These are phyloP conservation scores for Motacilla alba DNA, from an alignment of 2,113 vertebrate species.

Conservation along the genomic window DNA sequence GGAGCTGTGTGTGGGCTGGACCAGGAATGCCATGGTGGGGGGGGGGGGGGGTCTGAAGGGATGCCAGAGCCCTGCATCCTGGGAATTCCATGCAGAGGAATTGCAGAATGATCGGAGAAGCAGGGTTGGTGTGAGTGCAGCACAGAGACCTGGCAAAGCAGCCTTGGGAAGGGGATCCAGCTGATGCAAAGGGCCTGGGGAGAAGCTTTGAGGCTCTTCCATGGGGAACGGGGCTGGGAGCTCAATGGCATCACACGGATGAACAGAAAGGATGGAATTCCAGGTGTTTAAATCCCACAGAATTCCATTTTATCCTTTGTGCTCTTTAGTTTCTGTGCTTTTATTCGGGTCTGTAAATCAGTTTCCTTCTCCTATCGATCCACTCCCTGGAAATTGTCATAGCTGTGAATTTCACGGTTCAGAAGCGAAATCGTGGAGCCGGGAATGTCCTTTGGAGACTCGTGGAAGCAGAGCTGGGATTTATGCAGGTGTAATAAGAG, in stretches of 20 bases:
- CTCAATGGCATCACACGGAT: rapidly evolving
- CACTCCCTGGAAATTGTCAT: neutral
- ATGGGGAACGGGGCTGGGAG: rapidly evolving
- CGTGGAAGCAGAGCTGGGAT: neutral
- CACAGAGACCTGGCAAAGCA: rapidly evolving
- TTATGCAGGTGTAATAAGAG: neutral
- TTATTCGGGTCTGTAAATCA: neutral
- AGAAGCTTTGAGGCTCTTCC: rapidly evolving
- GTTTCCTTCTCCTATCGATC: neutral
- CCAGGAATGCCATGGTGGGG: rapidly evolving
- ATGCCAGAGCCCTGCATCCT: rapidly evolving
- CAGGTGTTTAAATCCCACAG: neutral
- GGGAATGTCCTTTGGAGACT: neutral
- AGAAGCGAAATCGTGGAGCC: neutral
- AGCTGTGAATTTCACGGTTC: neutral
- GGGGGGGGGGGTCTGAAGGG: neutral
- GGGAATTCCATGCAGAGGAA: rapidly evolving
- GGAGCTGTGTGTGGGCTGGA: rapidly evolving
- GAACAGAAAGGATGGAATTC: neutral
- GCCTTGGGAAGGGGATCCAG: neutral
- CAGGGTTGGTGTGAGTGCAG: rapidly evolving
- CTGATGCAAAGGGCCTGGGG: rapidly evolving
- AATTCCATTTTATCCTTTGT: neutral
- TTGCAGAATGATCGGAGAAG: too few relatives aligned
- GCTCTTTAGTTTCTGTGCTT: neutral